These are phyloP conservation scores for Polypterus senegalus DNA, from an alignment of 2,113 vertebrate genomes.

Conservation along the genomic window DNA sequence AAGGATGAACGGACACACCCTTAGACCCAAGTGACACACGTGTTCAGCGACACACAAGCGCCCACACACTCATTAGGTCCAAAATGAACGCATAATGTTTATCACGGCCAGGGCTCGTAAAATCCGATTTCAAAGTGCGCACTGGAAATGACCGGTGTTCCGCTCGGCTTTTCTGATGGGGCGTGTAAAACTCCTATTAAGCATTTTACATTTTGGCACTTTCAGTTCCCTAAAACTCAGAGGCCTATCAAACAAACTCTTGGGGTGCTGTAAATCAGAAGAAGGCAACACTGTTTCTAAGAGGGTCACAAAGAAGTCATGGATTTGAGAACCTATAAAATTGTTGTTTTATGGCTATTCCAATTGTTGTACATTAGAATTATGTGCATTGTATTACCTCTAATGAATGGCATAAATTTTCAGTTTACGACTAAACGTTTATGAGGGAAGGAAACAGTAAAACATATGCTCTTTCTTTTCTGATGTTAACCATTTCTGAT, in stretches of 20 bases:
- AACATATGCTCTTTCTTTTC: constrained; percentile 59
- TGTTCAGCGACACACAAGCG: too few relatives aligned
- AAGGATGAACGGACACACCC: too few relatives aligned
- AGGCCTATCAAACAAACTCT: constrained; percentile 42
- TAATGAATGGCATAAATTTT: constrained; percentile 68
- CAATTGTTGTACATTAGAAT: constrained; percentile 63
- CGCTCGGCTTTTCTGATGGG: constrained; percentile 27
- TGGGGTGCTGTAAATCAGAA: constrained; percentile 46
- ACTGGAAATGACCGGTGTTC: too few relatives aligned
- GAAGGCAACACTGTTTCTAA: constrained; percentile 33
- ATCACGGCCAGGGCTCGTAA: too few relatives aligned
- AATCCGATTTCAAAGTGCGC: too few relatives aligned
- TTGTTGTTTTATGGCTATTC: constrained; percentile 57
- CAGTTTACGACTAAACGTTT: constrained; percentile 54
- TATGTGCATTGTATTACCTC: constrained; percentile 65
- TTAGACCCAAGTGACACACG: too few relatives aligned
- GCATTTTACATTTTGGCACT: constrained; percentile 57
- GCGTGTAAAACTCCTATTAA: constrained; percentile 48
- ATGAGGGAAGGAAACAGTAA: constrained; percentile 50
- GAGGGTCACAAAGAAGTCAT: constrained; percentile 57
- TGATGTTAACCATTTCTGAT: constrained; percentile 44
- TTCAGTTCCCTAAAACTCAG: constrained; percentile 51
- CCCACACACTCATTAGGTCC: too few relatives aligned
- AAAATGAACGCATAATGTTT: too few relatives aligned
- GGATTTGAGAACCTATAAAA: constrained; percentile 58